Conservation (phyloP, 2,113 vertebrate species). For the Zosterops borbonicus region DNA sequence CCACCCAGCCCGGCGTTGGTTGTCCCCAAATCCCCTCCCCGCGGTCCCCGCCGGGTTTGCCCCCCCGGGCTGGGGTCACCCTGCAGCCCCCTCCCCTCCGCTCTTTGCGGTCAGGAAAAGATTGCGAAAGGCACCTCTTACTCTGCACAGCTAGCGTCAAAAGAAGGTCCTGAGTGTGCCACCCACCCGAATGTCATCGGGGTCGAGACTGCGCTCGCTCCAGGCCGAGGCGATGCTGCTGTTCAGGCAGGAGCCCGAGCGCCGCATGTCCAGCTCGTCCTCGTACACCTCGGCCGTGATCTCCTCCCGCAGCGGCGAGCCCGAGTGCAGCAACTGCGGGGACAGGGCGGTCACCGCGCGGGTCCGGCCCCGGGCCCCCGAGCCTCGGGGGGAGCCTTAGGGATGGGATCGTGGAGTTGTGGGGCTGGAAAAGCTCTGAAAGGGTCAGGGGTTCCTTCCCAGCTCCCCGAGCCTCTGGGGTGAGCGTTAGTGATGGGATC, state of each 20-base stretch:
- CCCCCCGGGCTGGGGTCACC: not conserved
- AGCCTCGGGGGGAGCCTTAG: no score
- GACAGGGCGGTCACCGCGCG: rapidly evolving
- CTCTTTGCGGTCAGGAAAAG: slow-evolving; percentile 38
- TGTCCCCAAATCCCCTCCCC: not conserved
- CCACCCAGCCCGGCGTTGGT: rapidly evolving
- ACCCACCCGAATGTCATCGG: slow-evolving; percentile 93
- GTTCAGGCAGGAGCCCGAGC: slow-evolving; percentile 84
- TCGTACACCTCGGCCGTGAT: slow-evolving; percentile 91
- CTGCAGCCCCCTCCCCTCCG: not conserved
- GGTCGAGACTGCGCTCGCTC: slow-evolving; percentile 91
- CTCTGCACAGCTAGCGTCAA: slow-evolving; percentile 57
- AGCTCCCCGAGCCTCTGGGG: no score
- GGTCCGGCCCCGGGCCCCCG: rapidly evolving
- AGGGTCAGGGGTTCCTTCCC: no score
- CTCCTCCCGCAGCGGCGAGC: slow-evolving; percentile 82
- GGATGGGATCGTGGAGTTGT: no score
- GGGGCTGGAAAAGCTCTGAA: not conserved
- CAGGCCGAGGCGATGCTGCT: slow-evolving; percentile 91
- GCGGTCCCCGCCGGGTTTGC: not conserved
- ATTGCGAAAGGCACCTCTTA: slow-evolving; percentile 65
- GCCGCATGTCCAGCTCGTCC: slow-evolving; percentile 88
- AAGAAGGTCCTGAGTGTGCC: slow-evolving; percentile 59
- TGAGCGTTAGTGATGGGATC: no score
- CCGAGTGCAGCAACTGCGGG: slow-evolving; percentile 80